These are phyloP conservation scores for Metellina segmentata DNA, from an alignment of 2,888 invertebrate species.

Conservation along the genomic window DNA sequence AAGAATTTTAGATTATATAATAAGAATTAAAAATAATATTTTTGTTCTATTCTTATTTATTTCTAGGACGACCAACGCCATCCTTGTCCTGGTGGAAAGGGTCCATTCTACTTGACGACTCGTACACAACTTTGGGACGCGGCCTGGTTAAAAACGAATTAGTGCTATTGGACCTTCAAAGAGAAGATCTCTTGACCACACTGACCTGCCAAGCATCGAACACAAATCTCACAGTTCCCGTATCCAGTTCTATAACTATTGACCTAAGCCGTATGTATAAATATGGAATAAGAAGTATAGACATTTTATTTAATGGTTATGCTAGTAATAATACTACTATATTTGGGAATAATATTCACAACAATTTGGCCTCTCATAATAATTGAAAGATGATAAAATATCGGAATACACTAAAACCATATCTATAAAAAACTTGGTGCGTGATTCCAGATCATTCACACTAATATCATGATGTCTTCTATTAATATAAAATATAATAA, in stretches of 20 bases:
- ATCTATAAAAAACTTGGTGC: too few relatives aligned
- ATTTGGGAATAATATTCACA: too few relatives aligned
- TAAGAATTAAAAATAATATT: too few relatives aligned
- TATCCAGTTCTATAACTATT: conserved; percentile 88
- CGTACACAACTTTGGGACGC: conserved; percentile 71
- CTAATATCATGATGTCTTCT: too few relatives aligned
- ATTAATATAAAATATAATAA: too few relatives aligned
- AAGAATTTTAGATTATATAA: too few relatives aligned
- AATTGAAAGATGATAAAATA: too few relatives aligned
- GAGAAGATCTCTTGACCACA: conserved; percentile 77
- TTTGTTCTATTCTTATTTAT: not conserved
- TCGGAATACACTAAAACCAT: too few relatives aligned
- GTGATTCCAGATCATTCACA: too few relatives aligned
- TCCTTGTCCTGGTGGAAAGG: conserved; percentile 77
- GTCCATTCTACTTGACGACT: conserved; percentile 75
- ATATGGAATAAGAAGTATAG: not conserved
- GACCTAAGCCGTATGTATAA: conserved; percentile 91
- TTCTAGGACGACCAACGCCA: conserved; percentile 77
- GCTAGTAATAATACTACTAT: too few relatives aligned
- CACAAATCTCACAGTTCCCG: conserved; percentile 78
- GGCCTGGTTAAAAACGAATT: conserved; percentile 70
- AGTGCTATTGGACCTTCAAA: conserved; percentile 57
- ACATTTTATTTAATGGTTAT: not conserved
- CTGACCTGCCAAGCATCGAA: conserved; percentile 78
- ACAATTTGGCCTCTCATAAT: too few relatives aligned